Conservation (phyloP, 2,797 vertebrate species). For the Merluccius polli region DNA sequence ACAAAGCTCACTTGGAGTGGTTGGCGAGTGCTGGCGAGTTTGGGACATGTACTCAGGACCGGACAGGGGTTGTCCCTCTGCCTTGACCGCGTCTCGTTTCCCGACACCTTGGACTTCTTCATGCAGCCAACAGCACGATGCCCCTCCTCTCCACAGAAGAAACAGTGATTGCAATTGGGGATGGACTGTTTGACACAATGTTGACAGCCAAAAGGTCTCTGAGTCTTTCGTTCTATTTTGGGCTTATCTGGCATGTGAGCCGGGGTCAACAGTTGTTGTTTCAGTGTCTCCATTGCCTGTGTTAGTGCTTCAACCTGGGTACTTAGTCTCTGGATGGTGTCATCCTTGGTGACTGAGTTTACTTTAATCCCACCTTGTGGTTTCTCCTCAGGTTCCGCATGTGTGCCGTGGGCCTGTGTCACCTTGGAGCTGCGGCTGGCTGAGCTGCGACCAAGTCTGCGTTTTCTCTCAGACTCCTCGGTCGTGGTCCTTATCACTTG, state of each 20-base stretch:
- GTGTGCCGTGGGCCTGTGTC: not conserved
- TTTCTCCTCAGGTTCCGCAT: not conserved
- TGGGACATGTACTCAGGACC: not conserved
- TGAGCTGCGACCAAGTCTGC: slow-evolving; percentile 5
- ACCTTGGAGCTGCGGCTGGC: not conserved
- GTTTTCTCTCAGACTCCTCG: not conserved
- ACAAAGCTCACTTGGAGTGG: too few relatives aligned
- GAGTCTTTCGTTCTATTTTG: not conserved
- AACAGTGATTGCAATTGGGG: not conserved
- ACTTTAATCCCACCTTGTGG: not conserved
- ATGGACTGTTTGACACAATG: too few relatives aligned
- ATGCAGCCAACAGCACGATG: not conserved
- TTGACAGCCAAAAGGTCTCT: too few relatives aligned
- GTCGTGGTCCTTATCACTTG: not conserved
- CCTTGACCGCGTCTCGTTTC: not conserved
- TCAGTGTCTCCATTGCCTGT: slow-evolving; percentile 1
- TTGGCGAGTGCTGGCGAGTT: too few relatives aligned
- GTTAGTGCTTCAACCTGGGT: slow-evolving; percentile 4
- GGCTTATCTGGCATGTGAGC: too few relatives aligned
- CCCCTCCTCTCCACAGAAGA: not conserved
- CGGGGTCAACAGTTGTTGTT: too few relatives aligned
- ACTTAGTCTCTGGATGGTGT: not conserved
- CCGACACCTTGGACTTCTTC: not conserved
- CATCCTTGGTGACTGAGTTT: not conserved
- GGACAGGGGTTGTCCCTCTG: not conserved